Evolutionary conservation across 2,888 invertebrate genomes (phyloP), one percentile per base, ranked within the genome.

Genomic region (Crepidodera aurea): DNA sequence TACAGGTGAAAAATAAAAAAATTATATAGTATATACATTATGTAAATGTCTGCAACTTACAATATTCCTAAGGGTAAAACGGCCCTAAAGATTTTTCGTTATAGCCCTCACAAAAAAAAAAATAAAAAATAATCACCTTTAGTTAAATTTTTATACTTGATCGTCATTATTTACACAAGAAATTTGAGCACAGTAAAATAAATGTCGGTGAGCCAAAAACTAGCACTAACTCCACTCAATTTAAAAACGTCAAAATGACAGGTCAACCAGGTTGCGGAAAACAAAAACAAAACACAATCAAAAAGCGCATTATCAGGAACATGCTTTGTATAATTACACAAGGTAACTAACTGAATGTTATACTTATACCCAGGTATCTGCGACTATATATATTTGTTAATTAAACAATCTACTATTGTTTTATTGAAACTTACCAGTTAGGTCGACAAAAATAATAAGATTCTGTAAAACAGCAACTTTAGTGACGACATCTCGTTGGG

Each of bases 371-470:
- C 19, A 55, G 25, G 44, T 13, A 29, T 32, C 10, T 32, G 18
- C 25, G 27, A 42, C 27, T 34, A 44, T 32, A 16, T 32, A 16
- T 34, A 34, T 56, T 44, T 46, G 51, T 44, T 56, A 39, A 57
- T 60, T 34, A 60, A 60, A 37, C 37, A 57, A 60, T 57, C 55
- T 57, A 44, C 44, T 44, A 55, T 55, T 55, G 55, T 51, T n/a
- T 53, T 25, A n/a, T 48, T 10, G 58, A 53, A 62, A 77, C 78
- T 77, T 71, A 78, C 78, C 78, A 77, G 73, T 73, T 74, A 78
- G 70, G 76, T 77, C 67, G 70, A 76, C 66, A 73, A 75, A 74
- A 74, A 74, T 72, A 76, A 71, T 69, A 69, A 70, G 68, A 70
- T 71, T 71, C 72, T 71, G 70, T 69, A 69, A 65, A 70, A 68